A percentile compares a stretch with the other conserved stretches of the same genome.
phyloP scores from a whole-genome alignment of 2,113 vertebrate genomes.

The Galemys pyrenaicus region DNA sequence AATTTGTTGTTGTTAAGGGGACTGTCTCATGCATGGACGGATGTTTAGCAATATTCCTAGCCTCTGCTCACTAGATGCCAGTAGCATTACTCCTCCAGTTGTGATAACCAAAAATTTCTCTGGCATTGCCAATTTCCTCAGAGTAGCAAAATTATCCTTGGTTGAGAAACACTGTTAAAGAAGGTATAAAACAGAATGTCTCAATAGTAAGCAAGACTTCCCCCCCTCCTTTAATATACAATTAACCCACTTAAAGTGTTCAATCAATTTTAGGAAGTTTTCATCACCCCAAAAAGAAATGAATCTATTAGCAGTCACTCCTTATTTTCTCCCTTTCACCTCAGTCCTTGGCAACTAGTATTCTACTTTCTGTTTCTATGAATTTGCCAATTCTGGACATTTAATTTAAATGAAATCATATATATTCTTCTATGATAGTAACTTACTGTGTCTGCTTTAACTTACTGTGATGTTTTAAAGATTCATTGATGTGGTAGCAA shows the following conservation, averaged over 20 bases:
- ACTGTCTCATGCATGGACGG: not conserved
- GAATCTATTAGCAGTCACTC: not conserved
- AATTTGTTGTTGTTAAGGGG: not conserved
- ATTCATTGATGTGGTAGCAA: not conserved
- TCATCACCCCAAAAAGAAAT: slow-evolving; percentile 8
- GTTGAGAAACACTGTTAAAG: not conserved
- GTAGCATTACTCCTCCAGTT: not conserved
- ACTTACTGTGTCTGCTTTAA: no score
- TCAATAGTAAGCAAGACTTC: not conserved
- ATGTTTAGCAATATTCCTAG: not conserved
- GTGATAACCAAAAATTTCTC: not conserved
- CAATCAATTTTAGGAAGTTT: slow-evolving; percentile 5
- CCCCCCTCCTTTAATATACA: not conserved
- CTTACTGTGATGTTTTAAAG: not conserved
- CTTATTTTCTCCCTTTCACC: not conserved
- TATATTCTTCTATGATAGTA: not conserved
- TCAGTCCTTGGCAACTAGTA: not conserved
- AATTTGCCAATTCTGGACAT: not conserved
- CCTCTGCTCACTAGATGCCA: not conserved
- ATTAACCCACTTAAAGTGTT: not conserved
- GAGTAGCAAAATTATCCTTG: not conserved
- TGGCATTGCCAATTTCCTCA: not conserved
- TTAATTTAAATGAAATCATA: not conserved
- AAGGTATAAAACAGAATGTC: not conserved
- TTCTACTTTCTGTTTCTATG: not conserved